These are phyloP conservation scores for Enteromius trimaculatus DNA, from an alignment of 2,797 vertebrate genomes.

Conservation along the genomic window DNA sequence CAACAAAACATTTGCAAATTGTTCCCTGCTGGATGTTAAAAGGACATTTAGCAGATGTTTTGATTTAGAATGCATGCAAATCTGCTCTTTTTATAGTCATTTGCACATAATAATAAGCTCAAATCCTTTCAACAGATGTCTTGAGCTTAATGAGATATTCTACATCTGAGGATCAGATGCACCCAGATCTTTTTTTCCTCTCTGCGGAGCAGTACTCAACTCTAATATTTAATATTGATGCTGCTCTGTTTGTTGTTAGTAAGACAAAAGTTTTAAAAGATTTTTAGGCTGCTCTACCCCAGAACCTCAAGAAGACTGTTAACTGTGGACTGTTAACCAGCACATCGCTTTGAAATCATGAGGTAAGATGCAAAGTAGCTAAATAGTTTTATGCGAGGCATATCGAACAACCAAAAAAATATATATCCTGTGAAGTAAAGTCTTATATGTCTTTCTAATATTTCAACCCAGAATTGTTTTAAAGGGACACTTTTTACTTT, in stretches of 20 bases:
- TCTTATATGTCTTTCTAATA: not conserved
- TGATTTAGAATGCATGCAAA: not conserved
- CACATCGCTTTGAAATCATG: not conserved
- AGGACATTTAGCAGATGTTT: not conserved
- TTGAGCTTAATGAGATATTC: conserved; percentile 35
- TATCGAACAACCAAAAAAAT: not conserved
- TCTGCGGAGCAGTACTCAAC: not conserved
- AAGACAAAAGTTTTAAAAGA: not conserved
- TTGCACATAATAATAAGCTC: not conserved
- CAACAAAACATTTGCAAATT: not conserved
- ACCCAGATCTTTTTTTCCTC: not conserved
- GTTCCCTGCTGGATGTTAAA: not conserved
- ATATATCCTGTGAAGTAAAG: not conserved
- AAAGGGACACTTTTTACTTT: not conserved
- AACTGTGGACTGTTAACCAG: not conserved
- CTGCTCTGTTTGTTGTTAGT: not conserved
- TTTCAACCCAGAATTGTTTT: not conserved
- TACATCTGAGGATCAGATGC: conserved; percentile 51
- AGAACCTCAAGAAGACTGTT: not conserved
- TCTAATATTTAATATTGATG: not conserved
- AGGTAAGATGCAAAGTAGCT: not conserved
- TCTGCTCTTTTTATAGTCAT: not conserved
- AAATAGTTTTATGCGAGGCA: not conserved
- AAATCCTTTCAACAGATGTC: conserved; percentile 2
- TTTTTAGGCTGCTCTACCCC: not conserved